phyloP scores from a whole-genome alignment of 2,888 invertebrate genomes.

The Atherix ibis region DNA sequence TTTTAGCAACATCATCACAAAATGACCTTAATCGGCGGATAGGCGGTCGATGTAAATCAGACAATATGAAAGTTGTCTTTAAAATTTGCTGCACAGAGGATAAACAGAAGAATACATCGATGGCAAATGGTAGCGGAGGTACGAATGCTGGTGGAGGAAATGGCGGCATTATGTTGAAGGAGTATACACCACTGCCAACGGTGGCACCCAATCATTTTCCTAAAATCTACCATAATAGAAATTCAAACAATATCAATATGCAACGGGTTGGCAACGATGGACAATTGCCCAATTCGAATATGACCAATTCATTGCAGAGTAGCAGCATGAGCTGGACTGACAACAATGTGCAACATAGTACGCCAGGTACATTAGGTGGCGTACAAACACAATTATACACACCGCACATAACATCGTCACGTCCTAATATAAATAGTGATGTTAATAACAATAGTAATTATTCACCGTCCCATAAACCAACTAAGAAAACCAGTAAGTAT shows the following conservation, averaged over 20 bases:
- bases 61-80: slow-evolving; percentile 93
- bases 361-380: slow-evolving; percentile 14
- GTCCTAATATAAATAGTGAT: slow-evolving; percentile 20
- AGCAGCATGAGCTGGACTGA: slow-evolving; percentile 26
- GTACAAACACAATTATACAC: slow-evolving; percentile 18
- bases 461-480: slow-evolving; percentile 37
- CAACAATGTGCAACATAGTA: slow-evolving; percentile 12
- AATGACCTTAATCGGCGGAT: slow-evolving; percentile 83
- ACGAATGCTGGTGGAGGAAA: slow-evolving; percentile 27
- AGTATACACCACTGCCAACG: slow-evolving; percentile 13
- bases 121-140: slow-evolving; percentile 22
- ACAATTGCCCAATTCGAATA: slow-evolving; percentile 20
- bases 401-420: slow-evolving; percentile 19
- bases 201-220: slow-evolving; percentile 25
- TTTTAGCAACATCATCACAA: slow-evolving; percentile 76
- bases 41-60: slow-evolving; percentile 78
- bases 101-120: slow-evolving; percentile 34
- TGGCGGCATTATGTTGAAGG: slow-evolving; percentile 10
- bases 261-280: slow-evolving; percentile 13
- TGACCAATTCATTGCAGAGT: slow-evolving; percentile 25
- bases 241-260: slow-evolving; percentile 14
- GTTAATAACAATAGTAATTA: slow-evolving; percentile 23
- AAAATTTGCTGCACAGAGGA: slow-evolving; percentile 81
- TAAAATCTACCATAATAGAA: slow-evolving; percentile 17
- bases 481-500: slow-evolving; percentile 44